Base-by-base conservation (phyloP, 2,797 vertebrate genomes). In the Gymnoscopelus braueri region DNA sequence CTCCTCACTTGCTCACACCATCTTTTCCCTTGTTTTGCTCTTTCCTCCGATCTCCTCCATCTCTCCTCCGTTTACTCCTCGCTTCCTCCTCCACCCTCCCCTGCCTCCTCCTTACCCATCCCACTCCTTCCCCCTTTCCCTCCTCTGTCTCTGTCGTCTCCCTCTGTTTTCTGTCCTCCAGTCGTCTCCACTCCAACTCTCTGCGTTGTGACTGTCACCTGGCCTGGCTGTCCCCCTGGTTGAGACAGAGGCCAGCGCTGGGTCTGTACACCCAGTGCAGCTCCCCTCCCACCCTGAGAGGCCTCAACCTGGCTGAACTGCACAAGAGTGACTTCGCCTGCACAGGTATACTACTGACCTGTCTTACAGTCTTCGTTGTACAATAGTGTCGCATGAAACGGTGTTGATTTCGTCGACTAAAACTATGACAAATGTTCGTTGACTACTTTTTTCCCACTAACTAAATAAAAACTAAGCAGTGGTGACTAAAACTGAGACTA, bases 241-340 rank as follows among this genome's bases (percentile, higher is more conserved):
- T 98, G 23, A 91, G 96, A 56, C 96, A 98, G 89, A 92, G 96
- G 1, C 94, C 96, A 0, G 92, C 94, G 26, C 88, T 98, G 0
- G 96, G 96, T 11, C 95, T 98, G 72, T 98, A 96, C 91, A 96
- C 96, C 0, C 96, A 98, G 88, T 98, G 96, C 6, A 84, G 94
- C 0, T 92, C 91, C 2, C 96, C 96, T 0, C 81, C 95, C 0
- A 60, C 92, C 13, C 94, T 97, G 29, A 92, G 95, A 0, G 95
- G 96, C 60, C 95, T 97, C 77, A 96, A 97, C 0, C 94, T 98
- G 59, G 95, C 96, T 0, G 96, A 98, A 85, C 92, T 98, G 77
- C 95, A 96, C 71, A 97, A 96, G 88, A 95, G 87, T 0, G 95
- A 98, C 89, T 96, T 98, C 69, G 94, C 91, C 89, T 97, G 96